phyloP scores from a whole-genome alignment of 1,140 invertebrate genomes.

The Ganaspis sp. region DNA sequence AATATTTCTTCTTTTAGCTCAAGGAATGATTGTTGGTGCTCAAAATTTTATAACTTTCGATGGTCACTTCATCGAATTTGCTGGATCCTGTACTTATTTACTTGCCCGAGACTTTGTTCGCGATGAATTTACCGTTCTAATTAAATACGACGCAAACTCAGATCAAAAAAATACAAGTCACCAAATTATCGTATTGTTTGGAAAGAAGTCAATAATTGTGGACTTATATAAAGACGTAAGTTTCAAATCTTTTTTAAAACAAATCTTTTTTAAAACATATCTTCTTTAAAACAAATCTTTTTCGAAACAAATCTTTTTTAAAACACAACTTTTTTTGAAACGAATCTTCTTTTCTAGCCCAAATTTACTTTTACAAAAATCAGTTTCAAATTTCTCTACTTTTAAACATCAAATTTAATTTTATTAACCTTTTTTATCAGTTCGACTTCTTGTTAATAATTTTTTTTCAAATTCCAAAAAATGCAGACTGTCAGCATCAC shows the following conservation, averaged over 20 bases:
- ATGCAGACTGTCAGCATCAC: constrained; percentile 66
- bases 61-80: constrained; percentile 80
- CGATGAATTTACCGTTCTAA: constrained; percentile 67
- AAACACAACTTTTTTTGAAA: not conserved
- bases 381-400: no score
- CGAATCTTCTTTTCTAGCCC: no score
- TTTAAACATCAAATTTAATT: no score
- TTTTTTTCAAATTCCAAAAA: no score
- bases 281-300: not conserved
- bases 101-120: constrained; percentile 82
- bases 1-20: constrained; percentile 74
- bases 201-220: constrained; percentile 61
- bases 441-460: no score
- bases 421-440: no score
- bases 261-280: constrained; percentile 21
- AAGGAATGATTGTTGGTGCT: constrained; percentile 82
- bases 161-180: constrained; percentile 52
- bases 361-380: no score
- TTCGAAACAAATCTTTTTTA: constrained; percentile 19
- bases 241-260: constrained; percentile 41
- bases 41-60: constrained; percentile 89
- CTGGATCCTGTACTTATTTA: constrained; percentile 82
- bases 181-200: constrained; percentile 68
- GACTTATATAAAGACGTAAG: constrained; percentile 70
- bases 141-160: constrained; percentile 59